Base-by-base conservation (phyloP, 2,888 invertebrate species). In the Euphydryas editha region DNA sequence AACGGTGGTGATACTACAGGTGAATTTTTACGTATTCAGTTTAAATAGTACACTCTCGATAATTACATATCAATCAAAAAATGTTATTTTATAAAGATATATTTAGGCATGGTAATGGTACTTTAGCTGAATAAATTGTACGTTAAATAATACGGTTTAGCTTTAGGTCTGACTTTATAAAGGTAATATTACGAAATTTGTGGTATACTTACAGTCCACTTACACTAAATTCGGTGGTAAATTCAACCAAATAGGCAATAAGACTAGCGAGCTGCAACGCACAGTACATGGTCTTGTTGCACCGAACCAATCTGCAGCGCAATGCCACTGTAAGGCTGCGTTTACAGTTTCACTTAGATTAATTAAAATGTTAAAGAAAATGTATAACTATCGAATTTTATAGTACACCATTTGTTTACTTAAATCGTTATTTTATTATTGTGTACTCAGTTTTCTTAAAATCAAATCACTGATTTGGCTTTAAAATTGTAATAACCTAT, bases 171-270 rank as follows among this genome's bases (percentile, higher is more conserved):
- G 62, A 65, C 55, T 59, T 62, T 56, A 21, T 24, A 68, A 62
- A 67, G 65, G 67, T 74, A 73, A 73, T 72, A 68, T 69, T 62
- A 71, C 70, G 65, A 74, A 74, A 76, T 75, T 72, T 72, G 75
- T 75, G 68, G 68, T 67, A 58, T 71, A 69, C 71, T 74, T 71
- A 75, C 75, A 71, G 71, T 73, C 73, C 76, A 74, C 74, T 76
- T 75, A 76, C 75, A 69, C 76, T 72, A 78, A 75, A 79, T 79
- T 78, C 79, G 75, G 79, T 83, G 81, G 81, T 85, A 85, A 85
- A 86, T 86, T 85, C 82, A 83, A 81, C 84, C 86, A 86, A 87
- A 88, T 87, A 82, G 85, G 82, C 84, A 51, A 51, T 51, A 24
- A 51, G 49, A 51, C 49, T 51, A 47, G 47, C 77, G 76, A 77